These are phyloP conservation scores for Notechis scutatus DNA, from an alignment of 2,113 vertebrate species.

Conservation along the genomic window DNA sequence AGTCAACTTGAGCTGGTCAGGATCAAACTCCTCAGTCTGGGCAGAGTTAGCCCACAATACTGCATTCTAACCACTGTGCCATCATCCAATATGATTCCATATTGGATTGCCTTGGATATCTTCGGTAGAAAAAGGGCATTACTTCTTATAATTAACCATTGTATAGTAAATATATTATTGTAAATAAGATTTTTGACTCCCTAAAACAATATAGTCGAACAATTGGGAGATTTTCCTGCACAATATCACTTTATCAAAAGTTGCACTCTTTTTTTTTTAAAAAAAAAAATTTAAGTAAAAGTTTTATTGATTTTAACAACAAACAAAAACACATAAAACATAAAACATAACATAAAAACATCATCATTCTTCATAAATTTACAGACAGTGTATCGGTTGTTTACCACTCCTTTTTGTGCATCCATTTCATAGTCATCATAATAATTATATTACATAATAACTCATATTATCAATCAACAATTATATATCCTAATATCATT, in stretches of 20 bases:
- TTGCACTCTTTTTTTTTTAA: not conserved
- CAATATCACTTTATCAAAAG: not conserved
- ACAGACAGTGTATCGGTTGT: too few relatives aligned
- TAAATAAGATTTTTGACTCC: not conserved
- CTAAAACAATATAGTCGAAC: not conserved
- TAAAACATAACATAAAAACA: too few relatives aligned
- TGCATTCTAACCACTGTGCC: not conserved
- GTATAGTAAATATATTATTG: not conserved
- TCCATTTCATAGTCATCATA: too few relatives aligned
- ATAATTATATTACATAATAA: too few relatives aligned
- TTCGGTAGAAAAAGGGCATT: not conserved
- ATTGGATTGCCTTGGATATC: not conserved
- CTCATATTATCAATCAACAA: too few relatives aligned
- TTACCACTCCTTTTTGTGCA: too few relatives aligned
- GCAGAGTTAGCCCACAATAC: not conserved
- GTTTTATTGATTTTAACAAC: too few relatives aligned
- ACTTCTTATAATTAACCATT: not conserved
- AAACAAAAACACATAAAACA: too few relatives aligned
- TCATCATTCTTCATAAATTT: too few relatives aligned
- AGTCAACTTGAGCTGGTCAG: not conserved
- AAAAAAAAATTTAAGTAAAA: too few relatives aligned
- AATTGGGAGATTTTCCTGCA: not conserved
- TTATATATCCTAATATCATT: too few relatives aligned
- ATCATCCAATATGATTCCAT: not conserved
- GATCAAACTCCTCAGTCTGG: not conserved